These are phyloP conservation scores for Epinephelus lanceolatus DNA, from an alignment of 2,113 vertebrate genomes.

Conservation along the genomic window DNA sequence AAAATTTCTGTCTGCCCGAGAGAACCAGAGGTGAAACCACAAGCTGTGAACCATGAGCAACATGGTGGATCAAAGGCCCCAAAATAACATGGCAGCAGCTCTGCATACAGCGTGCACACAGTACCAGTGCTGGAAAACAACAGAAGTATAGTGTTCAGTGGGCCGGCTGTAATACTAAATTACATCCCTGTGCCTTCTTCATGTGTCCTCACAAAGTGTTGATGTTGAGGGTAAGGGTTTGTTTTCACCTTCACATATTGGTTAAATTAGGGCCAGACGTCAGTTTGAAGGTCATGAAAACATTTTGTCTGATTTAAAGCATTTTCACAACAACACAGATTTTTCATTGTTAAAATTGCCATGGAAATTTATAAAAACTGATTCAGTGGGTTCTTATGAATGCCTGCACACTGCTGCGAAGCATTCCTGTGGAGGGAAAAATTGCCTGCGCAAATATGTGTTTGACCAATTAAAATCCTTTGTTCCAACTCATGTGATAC, in stretches of 20 bases:
- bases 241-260: neutral
- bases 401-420: too few relatives aligned
- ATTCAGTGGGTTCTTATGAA: too few relatives aligned
- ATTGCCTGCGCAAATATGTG: too few relatives aligned
- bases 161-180: neutral
- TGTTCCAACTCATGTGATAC: too few relatives aligned
- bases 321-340: too few relatives aligned
- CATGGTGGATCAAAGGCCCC: neutral
- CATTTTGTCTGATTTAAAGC: neutral
- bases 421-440: too few relatives aligned
- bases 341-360: too few relatives aligned
- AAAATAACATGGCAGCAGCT: conserved; percentile 1
- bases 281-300: neutral
- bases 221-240: neutral
- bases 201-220: neutral
- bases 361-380: too few relatives aligned
- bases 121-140: neutral
- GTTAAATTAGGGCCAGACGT: neutral
- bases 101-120: neutral
- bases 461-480: too few relatives aligned
- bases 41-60: conserved; percentile 53
- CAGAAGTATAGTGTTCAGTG: neutral
- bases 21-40: conserved; percentile 36
- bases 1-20: conserved; percentile 12
- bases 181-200: neutral